phyloP scores from a whole-genome alignment of 2,113 vertebrate genomes.

The Hyaena hyaena region DNA sequence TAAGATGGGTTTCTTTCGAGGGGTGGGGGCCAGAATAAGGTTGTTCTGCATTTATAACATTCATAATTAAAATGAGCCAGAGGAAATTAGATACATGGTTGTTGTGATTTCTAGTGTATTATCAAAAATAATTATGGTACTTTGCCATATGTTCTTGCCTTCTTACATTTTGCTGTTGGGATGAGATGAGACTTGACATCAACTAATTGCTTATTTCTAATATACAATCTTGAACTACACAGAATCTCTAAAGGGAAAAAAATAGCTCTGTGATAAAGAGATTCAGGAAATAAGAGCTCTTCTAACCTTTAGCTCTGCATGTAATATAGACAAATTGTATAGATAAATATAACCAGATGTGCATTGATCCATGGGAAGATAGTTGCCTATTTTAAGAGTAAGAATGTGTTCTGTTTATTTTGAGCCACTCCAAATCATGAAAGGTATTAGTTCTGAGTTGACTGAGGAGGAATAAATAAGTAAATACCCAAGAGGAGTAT shows the following conservation, averaged over 20 bases:
- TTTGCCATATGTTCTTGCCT: conserved; percentile 41
- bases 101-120: conserved; percentile 61
- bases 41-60: conserved; percentile 58
- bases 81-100: conserved; percentile 71
- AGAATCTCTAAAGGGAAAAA: conserved; percentile 32
- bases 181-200: conserved; percentile 64
- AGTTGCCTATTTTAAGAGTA: conserved; percentile 42
- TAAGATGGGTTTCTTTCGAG: not conserved
- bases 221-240: conserved; percentile 20
- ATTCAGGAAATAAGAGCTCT: conserved; percentile 38
- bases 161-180: conserved; percentile 62
- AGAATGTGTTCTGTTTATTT: conserved; percentile 38
- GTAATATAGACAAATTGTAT: conserved; percentile 23
- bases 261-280: not conserved
- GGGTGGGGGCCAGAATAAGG: not conserved
- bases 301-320: conserved; percentile 31
- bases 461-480: conserved; percentile 24
- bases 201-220: conserved; percentile 77
- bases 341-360: conserved; percentile 38
- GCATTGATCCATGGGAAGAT: not conserved
- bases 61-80: conserved; percentile 73
- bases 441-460: conserved; percentile 14
- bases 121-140: conserved; percentile 74
- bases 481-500: not conserved
- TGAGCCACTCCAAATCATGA: not conserved